Conservation (phyloP, 2,888 invertebrate species). For the Neoaliturus tenellus region DNA sequence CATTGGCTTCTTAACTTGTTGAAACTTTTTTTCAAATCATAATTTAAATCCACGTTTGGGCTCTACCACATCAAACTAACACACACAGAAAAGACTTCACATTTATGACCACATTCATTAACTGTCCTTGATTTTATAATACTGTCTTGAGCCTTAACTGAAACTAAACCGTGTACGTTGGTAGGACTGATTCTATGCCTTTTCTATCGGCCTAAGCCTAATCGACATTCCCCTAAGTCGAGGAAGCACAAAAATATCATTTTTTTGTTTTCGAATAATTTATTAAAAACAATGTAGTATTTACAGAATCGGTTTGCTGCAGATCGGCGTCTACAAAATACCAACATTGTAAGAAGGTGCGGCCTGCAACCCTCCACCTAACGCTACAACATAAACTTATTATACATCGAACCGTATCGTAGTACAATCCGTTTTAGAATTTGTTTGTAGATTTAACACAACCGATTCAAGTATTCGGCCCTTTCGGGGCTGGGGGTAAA, state of each 20-base stretch:
- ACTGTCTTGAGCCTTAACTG: constrained; percentile 20
- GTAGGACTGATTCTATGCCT: background rate
- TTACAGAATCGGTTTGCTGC: constrained; percentile 29
- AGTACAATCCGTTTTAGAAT: constrained; percentile 53
- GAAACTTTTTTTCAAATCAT: too few relatives aligned
- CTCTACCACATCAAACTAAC: background rate
- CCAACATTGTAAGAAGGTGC: constrained; percentile 45
- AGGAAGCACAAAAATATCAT: constrained; percentile 52
- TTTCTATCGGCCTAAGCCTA: constrained; percentile 23
- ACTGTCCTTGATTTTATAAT: background rate
- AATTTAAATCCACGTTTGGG: too few relatives aligned
- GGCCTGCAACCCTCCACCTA: constrained; percentile 27
- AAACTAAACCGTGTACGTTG: background rate
- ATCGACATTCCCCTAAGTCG: constrained; percentile 27
- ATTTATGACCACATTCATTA: background rate
- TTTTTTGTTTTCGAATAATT: constrained; percentile 47
- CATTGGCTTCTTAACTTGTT: too few relatives aligned
- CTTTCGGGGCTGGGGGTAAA: constrained; percentile 10
- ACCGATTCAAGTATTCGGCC: constrained; percentile 44
- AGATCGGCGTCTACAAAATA: constrained; percentile 35
- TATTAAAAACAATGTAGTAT: constrained; percentile 50
- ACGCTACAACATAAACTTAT: constrained; percentile 32
- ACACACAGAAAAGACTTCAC: background rate
- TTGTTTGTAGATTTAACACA: constrained; percentile 52
- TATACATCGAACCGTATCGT: constrained; percentile 42